phyloP scores from a whole-genome alignment of 1,140 invertebrate species.

The Drosophila prosaltans region DNA sequence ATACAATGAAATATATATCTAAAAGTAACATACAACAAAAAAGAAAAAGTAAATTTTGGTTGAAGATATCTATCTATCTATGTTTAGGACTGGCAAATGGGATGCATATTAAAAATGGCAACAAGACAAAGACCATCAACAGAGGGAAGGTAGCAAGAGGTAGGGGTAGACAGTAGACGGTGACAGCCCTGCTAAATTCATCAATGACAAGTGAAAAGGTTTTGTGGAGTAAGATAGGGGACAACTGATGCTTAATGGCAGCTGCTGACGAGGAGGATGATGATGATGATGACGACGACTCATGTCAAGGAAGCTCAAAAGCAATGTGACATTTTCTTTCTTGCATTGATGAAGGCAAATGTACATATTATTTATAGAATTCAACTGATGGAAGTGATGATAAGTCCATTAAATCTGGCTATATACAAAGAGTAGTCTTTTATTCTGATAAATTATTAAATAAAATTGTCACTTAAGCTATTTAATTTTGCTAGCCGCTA shows the following conservation, averaged over 20 bases:
- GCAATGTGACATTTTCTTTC: slow-evolving; percentile 10
- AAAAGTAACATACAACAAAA: slow-evolving; percentile 56
- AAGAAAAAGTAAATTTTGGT: slow-evolving; percentile 29
- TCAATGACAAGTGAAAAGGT: slow-evolving; percentile 61
- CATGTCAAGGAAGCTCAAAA: background rate
- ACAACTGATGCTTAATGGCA: slow-evolving; percentile 5
- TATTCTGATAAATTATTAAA: background rate
- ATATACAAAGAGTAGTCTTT: background rate
- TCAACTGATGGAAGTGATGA: background rate
- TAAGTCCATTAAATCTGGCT: background rate
- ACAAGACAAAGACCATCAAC: slow-evolving; percentile 36
- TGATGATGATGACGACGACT: slow-evolving; percentile 15
- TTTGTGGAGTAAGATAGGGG: background rate
- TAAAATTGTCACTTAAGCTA: background rate
- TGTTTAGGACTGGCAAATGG: slow-evolving; percentile 53
- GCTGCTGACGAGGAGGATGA: slow-evolving; percentile 27
- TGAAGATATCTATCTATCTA: slow-evolving; percentile 47
- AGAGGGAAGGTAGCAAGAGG: background rate
- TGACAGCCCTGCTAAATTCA: slow-evolving; percentile 60
- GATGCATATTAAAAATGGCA: slow-evolving; percentile 69
- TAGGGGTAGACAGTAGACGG: background rate
- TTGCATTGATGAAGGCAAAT: slow-evolving; percentile 13
- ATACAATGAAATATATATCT: slow-evolving; percentile 35
- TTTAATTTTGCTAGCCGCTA: no score
- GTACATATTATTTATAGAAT: slow-evolving; percentile 1